Evolutionary conservation across 2,797 vertebrate species (phyloP).

Genomic region (Myotis myotis): DNA sequence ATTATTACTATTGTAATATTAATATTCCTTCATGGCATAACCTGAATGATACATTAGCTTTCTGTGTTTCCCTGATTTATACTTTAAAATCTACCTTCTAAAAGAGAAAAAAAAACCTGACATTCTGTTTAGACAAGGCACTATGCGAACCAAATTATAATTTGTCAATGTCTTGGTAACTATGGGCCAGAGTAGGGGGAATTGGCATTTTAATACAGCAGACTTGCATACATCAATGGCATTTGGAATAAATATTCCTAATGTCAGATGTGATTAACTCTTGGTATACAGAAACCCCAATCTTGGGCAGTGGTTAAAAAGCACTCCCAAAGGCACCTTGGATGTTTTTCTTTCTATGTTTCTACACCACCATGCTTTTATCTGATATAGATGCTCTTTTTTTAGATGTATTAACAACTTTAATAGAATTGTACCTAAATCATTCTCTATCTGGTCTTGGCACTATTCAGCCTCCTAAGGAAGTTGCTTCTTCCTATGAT

Average conservation of each 20-base stretch:
- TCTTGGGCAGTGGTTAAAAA: background rate
- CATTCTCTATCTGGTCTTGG: background rate
- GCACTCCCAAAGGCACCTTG: background rate
- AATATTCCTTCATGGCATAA: background rate
- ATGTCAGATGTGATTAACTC: background rate
- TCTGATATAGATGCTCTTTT: background rate
- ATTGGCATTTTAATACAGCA: background rate
- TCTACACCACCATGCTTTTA: background rate
- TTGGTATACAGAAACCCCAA: background rate
- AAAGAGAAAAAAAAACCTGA: background rate
- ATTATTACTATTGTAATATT: background rate
- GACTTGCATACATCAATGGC: background rate
- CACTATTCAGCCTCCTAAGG: background rate
- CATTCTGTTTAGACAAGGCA: background rate
- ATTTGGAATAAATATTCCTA: background rate
- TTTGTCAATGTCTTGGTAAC: background rate
- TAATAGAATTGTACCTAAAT: background rate
- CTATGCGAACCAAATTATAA: background rate
- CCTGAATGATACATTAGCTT: background rate
- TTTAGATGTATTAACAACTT: background rate
- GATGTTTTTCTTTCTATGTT: background rate
- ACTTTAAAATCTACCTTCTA: background rate
- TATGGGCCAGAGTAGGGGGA: background rate
- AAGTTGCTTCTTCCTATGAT: background rate
- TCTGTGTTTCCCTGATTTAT: background rate